These are phyloP conservation scores for Botia almorhae DNA, from an alignment of 2,797 vertebrate species.

Conservation along the genomic window DNA sequence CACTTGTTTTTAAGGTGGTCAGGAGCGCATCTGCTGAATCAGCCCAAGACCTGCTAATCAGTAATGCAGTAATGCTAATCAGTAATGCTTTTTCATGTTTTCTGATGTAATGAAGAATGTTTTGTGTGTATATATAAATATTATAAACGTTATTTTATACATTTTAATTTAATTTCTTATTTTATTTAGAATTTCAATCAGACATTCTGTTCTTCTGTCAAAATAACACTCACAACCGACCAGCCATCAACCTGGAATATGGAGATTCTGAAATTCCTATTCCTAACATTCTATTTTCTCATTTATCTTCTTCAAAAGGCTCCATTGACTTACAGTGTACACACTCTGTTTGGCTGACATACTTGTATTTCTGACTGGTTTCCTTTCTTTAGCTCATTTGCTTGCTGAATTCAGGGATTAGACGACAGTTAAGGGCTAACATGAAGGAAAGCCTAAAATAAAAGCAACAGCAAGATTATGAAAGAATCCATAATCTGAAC, in stretches of 20 bases:
- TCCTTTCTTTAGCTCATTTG: background rate
- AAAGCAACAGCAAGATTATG: no score
- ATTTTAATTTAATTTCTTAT: no score
- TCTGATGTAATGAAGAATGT: background rate
- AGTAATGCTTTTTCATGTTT: background rate
- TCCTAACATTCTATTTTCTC: background rate
- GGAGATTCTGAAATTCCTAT: slow-evolving; percentile 24
- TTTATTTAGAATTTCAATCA: no score
- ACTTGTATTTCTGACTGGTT: no score
- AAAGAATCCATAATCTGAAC: no score
- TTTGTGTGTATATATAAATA: no score
- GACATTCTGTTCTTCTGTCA: background rate
- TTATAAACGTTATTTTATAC: no score
- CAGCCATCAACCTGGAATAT: background rate
- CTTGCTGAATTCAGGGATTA: no score
- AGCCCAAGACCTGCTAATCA: slow-evolving; percentile 53
- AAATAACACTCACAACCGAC: background rate
- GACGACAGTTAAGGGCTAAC: no score
- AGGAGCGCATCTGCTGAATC: slow-evolving; percentile 58
- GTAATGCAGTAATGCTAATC: slow-evolving; percentile 49
- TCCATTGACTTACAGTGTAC: background rate
- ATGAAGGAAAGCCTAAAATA: no score
- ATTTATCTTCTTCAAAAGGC: slow-evolving; percentile 1
- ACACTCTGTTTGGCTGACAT: background rate
- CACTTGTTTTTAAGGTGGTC: slow-evolving; percentile 42